Percentiles rank a stretch among this genome's conserved stretches.
Evolutionary conservation across 2,888 invertebrate species (phyloP).

Genomic region (Tyria jacobaeae): DNA sequence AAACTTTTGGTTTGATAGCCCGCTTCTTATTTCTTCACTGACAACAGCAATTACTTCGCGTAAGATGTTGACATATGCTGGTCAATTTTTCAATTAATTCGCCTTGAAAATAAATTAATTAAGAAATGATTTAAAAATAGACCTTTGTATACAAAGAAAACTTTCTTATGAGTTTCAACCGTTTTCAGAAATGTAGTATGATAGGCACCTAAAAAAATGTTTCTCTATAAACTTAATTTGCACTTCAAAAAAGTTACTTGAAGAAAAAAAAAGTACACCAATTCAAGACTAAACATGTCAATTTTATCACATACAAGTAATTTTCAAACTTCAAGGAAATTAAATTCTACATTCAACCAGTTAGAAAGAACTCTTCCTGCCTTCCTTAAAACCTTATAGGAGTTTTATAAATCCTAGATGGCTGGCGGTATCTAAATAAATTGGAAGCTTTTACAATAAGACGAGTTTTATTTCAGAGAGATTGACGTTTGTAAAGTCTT

Average conservation of each 20-base stretch:
- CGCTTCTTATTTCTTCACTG: conserved; percentile 27
- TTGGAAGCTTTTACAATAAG: conserved; percentile 46
- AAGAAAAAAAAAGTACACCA: conserved; percentile 18
- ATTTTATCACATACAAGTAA: conserved; percentile 45
- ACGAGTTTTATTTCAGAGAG: conserved; percentile 51
- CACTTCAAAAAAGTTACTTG: conserved; percentile 14
- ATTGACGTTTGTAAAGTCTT: conserved; percentile 58
- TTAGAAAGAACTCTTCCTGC: conserved; percentile 25
- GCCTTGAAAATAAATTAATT: conserved; percentile 1
- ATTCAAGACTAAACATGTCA: conserved; percentile 39
- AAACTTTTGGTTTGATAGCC: conserved; percentile 29
- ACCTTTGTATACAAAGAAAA: neutral
- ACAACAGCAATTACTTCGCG: conserved; percentile 44
- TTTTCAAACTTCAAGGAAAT: conserved; percentile 49
- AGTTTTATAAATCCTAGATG: conserved; percentile 5
- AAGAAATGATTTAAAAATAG: neutral
- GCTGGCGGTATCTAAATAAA: conserved; percentile 28
- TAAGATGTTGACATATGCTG: conserved; percentile 28
- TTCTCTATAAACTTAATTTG: conserved; percentile 10
- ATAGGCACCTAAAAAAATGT: conserved; percentile 4
- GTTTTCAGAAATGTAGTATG: conserved; percentile 1
- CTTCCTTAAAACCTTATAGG: conserved; percentile 2
- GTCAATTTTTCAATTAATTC: conserved; percentile 13
- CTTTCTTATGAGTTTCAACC: neutral
- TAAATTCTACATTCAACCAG: conserved; percentile 40